phyloP scores from a whole-genome alignment of 2,113 vertebrate species.

The Caloenas nicobarica region DNA sequence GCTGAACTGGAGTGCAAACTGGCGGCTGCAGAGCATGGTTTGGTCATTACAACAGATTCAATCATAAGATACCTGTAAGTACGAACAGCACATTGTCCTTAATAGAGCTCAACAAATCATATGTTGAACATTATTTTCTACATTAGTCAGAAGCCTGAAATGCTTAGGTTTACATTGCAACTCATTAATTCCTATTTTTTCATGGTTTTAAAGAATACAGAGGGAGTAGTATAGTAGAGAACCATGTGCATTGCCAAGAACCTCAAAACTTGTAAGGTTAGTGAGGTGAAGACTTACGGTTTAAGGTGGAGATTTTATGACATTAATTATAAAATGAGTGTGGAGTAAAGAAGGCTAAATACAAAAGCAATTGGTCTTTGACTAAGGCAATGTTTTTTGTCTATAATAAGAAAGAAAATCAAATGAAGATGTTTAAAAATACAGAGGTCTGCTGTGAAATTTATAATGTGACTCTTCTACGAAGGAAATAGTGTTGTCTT shows the following conservation, averaged over 20 bases:
- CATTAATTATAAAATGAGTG: not conserved
- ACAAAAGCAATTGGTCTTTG: not conserved
- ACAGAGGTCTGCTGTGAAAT: not conserved
- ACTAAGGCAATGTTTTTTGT: not conserved
- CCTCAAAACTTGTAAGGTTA: not conserved
- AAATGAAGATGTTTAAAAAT: not conserved
- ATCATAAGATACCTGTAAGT: slow-evolving; percentile 85
- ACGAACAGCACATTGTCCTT: not conserved
- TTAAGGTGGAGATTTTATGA: not conserved
- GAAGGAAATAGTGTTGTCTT: not conserved
- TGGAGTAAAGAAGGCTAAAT: not conserved
- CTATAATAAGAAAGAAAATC: not conserved
- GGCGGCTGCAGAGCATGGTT: slow-evolving; percentile 83
- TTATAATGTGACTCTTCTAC: not conserved
- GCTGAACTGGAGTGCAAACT: slow-evolving; percentile 85
- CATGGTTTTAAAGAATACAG: not conserved
- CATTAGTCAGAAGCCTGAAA: not conserved
- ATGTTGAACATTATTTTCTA: not conserved
- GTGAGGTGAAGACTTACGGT: not conserved
- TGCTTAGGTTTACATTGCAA: not conserved
- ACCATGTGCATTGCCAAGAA: not conserved
- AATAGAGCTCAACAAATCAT: not conserved
- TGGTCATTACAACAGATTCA: slow-evolving; percentile 84
- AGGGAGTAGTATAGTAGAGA: not conserved
- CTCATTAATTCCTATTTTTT: not conserved